These are phyloP conservation scores for Strix aluco DNA, from an alignment of 2,113 vertebrate species.

Conservation along the genomic window DNA sequence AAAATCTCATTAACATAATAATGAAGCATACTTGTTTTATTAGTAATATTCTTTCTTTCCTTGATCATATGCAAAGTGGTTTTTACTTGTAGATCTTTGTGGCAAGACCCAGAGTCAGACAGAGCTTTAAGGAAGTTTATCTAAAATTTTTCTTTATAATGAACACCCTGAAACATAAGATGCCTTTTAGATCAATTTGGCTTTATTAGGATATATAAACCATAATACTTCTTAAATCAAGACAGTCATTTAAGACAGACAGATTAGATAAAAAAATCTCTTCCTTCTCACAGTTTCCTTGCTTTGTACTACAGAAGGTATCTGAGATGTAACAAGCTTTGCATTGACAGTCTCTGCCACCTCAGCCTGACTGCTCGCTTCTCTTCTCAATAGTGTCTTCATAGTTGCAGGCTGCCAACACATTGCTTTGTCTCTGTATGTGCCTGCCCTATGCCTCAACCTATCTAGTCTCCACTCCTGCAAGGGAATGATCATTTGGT, in stretches of 20 bases:
- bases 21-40: background rate
- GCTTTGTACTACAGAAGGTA: background rate
- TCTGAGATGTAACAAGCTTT: background rate
- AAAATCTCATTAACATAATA: background rate
- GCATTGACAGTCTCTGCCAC: background rate
- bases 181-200: background rate
- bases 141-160: background rate
- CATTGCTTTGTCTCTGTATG: background rate
- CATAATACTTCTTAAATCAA: background rate
- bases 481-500: background rate
- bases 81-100: background rate
- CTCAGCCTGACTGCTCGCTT: background rate
- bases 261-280: background rate
- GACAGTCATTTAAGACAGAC: background rate
- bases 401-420: accelerated
- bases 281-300: background rate
- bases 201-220: background rate
- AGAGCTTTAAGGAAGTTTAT: background rate
- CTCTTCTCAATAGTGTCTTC: background rate
- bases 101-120: background rate
- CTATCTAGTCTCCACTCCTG: background rate
- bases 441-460: accelerated
- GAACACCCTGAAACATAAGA: background rate
- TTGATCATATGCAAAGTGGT: background rate
- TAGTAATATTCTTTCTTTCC: background rate